Conservation (phyloP, 2,888 invertebrate species). For the Octonoba sinensis region DNA sequence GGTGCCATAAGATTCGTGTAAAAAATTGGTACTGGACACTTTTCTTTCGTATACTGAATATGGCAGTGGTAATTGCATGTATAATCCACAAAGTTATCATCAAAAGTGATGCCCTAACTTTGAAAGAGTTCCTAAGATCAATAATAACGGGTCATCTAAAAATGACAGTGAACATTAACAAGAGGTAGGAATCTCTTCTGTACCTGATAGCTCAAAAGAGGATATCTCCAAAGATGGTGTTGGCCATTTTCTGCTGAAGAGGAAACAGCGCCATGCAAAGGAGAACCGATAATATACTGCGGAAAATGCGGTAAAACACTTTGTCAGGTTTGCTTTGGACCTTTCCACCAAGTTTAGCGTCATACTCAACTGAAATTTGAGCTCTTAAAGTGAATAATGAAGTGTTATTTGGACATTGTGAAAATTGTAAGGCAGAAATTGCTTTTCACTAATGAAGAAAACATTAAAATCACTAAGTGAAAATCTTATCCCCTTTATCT, state of each 20-base stretch:
- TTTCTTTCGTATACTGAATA: too few relatives aligned
- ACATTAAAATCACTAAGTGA: not conserved
- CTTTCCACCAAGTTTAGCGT: slow-evolving; percentile 10
- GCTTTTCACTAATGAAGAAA: not conserved
- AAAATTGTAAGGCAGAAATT: not conserved
- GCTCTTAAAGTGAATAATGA: not conserved
- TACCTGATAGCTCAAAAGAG: slow-evolving; percentile 7
- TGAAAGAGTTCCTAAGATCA: not conserved
- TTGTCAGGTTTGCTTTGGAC: slow-evolving; percentile 5
- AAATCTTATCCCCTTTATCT: slow-evolving; percentile 4
- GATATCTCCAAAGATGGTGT: slow-evolving; percentile 8
- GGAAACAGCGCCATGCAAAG: not conserved
- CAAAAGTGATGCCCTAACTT: too few relatives aligned
- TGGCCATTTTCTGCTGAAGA: not conserved
- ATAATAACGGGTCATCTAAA: slow-evolving; percentile 3
- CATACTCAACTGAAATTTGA: slow-evolving; percentile 8
- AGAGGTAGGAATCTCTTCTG: slow-evolving; percentile 14
- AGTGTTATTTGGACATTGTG: not conserved
- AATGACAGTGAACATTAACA: not conserved
- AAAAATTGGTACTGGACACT: too few relatives aligned
- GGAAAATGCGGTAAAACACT: slow-evolving; percentile 4
- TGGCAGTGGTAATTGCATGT: too few relatives aligned
- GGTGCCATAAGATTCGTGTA: too few relatives aligned
- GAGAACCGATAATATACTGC: not conserved
- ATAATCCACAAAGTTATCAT: too few relatives aligned